phyloP scores from a whole-genome alignment of 2,888 invertebrate genomes.

The Didymodactylos carnosus region DNA sequence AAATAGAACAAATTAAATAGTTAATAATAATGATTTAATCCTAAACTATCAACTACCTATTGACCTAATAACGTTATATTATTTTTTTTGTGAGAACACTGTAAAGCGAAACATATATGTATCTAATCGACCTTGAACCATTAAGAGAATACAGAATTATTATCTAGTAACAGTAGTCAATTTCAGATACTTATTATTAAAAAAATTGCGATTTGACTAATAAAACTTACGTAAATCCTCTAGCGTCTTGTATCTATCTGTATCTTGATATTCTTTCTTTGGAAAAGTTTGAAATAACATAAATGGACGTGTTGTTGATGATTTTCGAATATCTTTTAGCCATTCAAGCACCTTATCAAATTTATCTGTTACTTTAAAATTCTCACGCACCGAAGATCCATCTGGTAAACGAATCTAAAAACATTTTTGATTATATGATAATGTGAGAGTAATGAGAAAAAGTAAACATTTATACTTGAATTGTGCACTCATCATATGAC shows the following conservation, averaged over 20 bases:
- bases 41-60: too few relatives aligned
- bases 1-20: too few relatives aligned
- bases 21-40: too few relatives aligned
- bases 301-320: constrained; percentile 48
- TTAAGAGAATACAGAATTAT: too few relatives aligned
- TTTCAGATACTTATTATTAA: too few relatives aligned
- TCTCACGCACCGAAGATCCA: constrained; percentile 52
- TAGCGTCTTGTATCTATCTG: constrained; percentile 70
- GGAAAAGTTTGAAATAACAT: constrained; percentile 77
- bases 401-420: constrained; percentile 54
- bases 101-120: too few relatives aligned
- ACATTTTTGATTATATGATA: not conserved
- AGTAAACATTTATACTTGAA: constrained; percentile 41
- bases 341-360: constrained; percentile 71
- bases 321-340: constrained; percentile 58
- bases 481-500: constrained; percentile 48
- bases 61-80: too few relatives aligned
- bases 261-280: constrained; percentile 58
- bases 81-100: too few relatives aligned
- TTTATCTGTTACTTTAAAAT: constrained; percentile 64
- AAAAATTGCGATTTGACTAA: too few relatives aligned
- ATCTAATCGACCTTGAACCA: too few relatives aligned
- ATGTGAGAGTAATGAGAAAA: not conserved
- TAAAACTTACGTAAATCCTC: constrained; percentile 54
- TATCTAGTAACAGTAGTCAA: too few relatives aligned